Evolutionary conservation across 2,888 invertebrate species (phyloP), one percentile per base, ranked within the genome.

Genomic region (Lacanobia oleracea): DNA sequence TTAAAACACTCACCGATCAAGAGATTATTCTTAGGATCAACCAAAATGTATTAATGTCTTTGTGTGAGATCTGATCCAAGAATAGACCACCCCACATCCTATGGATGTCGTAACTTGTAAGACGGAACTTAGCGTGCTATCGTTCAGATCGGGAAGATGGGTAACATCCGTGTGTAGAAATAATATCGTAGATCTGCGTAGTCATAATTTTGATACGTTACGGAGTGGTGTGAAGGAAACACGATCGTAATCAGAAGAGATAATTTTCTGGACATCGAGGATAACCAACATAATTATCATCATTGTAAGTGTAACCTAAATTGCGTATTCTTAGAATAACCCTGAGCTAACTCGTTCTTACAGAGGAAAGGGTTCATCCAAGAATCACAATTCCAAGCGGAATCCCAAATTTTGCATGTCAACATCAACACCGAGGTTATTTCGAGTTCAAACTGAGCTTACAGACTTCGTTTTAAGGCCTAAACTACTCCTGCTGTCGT

Each of bases 51-150:
- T 56, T 50, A 48, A n/a, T 67, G 51, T 45, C 59, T 72, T 66
- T 33, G 67, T 67, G 72, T 59, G 73, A 21, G 59, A 72, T 68
- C 53, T 66, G 8, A 43, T 72, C 68, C 67, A 69, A 79, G 69
- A 80, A 80, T 80, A 80, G 79, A 62, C 21, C 66, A 68, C 68
- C 79, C 69, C 67, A 67, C 74, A 67, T 80, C 77, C 75, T 56
- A 69, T 75, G 73, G 70, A 81, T 75, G 81, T 75, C 63, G 72
- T 79, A 72, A 77, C 72, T 75, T 37, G 60, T 64, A 48, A 63
- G 50, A 65, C 51, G 62, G 78, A 77, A 62, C 50, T 57, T 53
- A 67, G 57, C 67, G 59, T 53, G 64, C 59, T 77, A 63, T 67
- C 51, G 50, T 72, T 79, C 21, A 56, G 62, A 65, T 72, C 48